Evolutionary conservation across 1,140 invertebrate genomes (phyloP), one percentile per base, ranked within the genome.

Genomic region (Pissodes strobi): DNA sequence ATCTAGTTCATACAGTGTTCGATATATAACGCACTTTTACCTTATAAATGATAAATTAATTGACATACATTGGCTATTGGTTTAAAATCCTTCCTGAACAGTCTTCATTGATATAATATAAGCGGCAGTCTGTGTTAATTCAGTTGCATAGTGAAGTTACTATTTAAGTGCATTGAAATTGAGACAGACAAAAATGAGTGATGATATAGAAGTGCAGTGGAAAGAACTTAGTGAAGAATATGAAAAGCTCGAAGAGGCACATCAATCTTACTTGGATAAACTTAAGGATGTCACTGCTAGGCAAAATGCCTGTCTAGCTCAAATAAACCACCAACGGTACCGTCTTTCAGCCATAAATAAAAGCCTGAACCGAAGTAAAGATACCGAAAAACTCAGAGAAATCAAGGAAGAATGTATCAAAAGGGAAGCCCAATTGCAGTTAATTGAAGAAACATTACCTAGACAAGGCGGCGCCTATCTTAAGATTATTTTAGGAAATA

Each of bases 291-390:
- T 96, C 39, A 83, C 86, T 23, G 87, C 88, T 67, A 78, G 92
- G 8, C 94, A 96, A 80, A 85, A 88, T 74, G 89, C 91, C 87
- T 95, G 93, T 81, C 80, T 91, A 46, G 90, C 90, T 75, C 90
- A 91, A 74, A 86, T 96, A 62, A 85, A 84, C 64, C 94, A 96
- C 81, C 93, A 96, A 76, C 86, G 87, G 62, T 95, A 96, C 81
- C 84, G 93, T 41, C 86, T 95, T 79, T 85, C 86, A 61, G 83
- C 90, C 71, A 93, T 96, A 71, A 82, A 80, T 41, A 85, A 86
- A 73, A 86, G 87, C 13, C 73, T 95, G 56, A 81, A 78, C 59
- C 78, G 79, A 64, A 72, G 71, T 13, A 56, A 67, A 13, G 71
- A 73, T 37, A 82, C 82, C 56, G 81, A 82, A 69, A 81, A 80